Evolutionary conservation across 2,113 vertebrate species (phyloP).

Genomic region (Hippocampus abdominalis): DNA sequence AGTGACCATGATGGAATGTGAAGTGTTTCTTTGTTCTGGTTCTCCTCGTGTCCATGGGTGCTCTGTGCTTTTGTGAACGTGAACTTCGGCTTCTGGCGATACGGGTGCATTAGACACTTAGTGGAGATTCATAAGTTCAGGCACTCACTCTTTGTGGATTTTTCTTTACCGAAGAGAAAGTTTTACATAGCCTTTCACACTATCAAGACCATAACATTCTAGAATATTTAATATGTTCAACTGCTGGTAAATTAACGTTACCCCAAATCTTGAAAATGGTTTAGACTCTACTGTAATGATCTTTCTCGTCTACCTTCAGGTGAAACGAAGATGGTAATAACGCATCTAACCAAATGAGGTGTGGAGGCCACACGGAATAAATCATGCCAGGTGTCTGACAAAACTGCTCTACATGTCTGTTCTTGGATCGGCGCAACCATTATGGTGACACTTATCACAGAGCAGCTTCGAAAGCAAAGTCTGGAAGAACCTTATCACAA

Average conservation of each 20-base stretch:
- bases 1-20: conserved; percentile 51
- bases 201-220: not conserved
- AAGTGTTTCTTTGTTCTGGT: conserved; percentile 50
- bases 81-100: conserved; percentile 38
- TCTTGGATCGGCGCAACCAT: conserved; percentile 40
- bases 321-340: conserved; percentile 36
- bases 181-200: not conserved
- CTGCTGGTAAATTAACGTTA: not conserved
- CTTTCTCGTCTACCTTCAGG: conserved; percentile 32
- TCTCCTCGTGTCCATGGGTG: conserved; percentile 29
- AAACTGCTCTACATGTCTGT: conserved; percentile 18
- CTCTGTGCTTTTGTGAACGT: conserved; percentile 37
- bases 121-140: not conserved
- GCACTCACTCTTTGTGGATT: not conserved
- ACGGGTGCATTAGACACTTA: conserved; percentile 22
- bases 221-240: not conserved
- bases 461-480: conserved; percentile 85
- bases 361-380: conserved; percentile 55
- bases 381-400: conserved; percentile 58
- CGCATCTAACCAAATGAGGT: conserved; percentile 62
- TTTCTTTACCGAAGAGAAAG: not conserved
- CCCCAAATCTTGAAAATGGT: not conserved
- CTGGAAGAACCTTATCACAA: conserved; percentile 81
- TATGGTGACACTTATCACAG: conserved; percentile 86
- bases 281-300: not conserved